These are phyloP conservation scores for Aplocera efformata DNA, from an alignment of 2,888 invertebrate genomes.

Conservation along the genomic window DNA sequence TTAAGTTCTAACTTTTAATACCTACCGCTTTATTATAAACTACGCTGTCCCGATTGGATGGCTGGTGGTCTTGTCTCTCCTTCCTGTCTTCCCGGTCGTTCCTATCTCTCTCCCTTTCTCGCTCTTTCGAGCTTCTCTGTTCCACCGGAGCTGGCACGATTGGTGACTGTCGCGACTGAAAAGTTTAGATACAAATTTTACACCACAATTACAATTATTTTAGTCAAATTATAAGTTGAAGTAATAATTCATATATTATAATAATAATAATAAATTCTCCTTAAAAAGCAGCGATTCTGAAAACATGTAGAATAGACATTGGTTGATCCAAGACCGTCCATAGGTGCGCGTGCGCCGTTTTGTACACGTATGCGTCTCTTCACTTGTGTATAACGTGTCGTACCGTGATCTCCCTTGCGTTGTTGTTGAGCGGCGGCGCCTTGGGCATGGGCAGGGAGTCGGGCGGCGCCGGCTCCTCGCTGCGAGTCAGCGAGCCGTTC, in stretches of 20 bases:
- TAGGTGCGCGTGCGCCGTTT: no score
- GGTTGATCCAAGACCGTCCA: no score
- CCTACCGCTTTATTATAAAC: constrained; percentile 65
- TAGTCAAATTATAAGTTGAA: no score
- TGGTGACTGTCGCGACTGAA: constrained; percentile 58
- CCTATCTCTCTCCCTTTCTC: constrained; percentile 37
- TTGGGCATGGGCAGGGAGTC: constrained; percentile 33
- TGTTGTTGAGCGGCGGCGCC: constrained; percentile 50
- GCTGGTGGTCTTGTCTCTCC: constrained; percentile 55
- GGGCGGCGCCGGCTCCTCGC: constrained; percentile 34
- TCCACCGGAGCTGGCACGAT: constrained; percentile 62
- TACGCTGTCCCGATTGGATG: constrained; percentile 57
- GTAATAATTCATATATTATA: no score
- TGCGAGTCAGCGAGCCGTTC: constrained; percentile 50
- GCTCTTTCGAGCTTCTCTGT: constrained; percentile 64
- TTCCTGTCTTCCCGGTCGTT: constrained; percentile 43
- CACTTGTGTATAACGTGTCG: no score
- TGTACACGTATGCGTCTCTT: no score
- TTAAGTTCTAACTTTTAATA: constrained; percentile 26
- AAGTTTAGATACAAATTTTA: constrained; percentile 21
- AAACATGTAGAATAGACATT: no score
- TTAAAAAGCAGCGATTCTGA: no score
- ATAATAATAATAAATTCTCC: no score
- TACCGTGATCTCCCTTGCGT: constrained; percentile 58
- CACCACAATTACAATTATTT: no score